These are phyloP conservation scores for Sericinus montela DNA, from an alignment of 2,888 invertebrate species.

Conservation along the genomic window DNA sequence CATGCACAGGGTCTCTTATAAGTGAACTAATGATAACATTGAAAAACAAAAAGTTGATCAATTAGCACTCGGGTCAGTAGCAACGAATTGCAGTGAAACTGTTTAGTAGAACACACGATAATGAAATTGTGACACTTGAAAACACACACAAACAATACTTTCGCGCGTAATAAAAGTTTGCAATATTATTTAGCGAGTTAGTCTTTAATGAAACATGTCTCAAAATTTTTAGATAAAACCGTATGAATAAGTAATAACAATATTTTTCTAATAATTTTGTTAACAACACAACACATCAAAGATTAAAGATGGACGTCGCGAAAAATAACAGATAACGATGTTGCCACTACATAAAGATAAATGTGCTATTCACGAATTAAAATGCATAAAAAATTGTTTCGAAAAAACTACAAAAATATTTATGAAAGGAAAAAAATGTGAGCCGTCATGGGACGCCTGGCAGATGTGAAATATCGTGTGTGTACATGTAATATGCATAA, in stretches of 20 bases:
- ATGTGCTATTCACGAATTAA: no score
- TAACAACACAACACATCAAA: constrained; percentile 75
- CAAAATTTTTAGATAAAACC: constrained; percentile 23
- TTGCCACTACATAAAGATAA: no score
- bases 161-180: constrained; percentile 18
- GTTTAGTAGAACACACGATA: constrained; percentile 65
- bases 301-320: constrained; percentile 75
- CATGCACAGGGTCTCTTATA: constrained; percentile 32
- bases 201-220: constrained; percentile 22
- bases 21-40: constrained; percentile 54
- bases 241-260: constrained; percentile 28
- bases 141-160: constrained; percentile 37
- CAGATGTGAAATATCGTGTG: no score
- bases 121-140: constrained; percentile 70
- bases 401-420: no score
- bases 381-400: no score
- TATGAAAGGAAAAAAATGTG: no score
- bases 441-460: no score
- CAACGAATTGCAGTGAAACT: constrained; percentile 69
- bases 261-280: constrained; percentile 53
- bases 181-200: constrained; percentile 32
- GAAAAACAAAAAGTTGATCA: constrained; percentile 59
- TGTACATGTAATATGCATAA: no score
- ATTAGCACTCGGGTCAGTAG: constrained; percentile 73
- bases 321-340: constrained; percentile 58